These are phyloP conservation scores for Numenius phaeopus DNA, from an alignment of 2,797 vertebrate species.

Conservation along the genomic window DNA sequence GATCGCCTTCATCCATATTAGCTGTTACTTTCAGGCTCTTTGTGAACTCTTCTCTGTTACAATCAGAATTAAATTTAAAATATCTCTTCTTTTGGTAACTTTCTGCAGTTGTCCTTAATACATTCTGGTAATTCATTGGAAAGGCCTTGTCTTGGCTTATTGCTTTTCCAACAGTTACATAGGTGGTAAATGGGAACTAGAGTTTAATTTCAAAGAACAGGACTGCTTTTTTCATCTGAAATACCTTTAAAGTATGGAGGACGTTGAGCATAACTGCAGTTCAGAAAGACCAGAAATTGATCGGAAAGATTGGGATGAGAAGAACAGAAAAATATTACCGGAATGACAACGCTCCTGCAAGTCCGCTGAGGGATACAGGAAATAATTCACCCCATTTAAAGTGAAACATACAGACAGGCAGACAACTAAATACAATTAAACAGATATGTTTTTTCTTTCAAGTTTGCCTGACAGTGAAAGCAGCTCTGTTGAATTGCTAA, in stretches of 20 bases:
- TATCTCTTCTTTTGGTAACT: not conserved
- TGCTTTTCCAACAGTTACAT: not conserved
- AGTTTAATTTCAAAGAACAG: slow-evolving; percentile 4
- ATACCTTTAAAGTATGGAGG: not conserved
- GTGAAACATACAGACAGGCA: slow-evolving; percentile 35
- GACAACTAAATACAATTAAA: slow-evolving; percentile 54
- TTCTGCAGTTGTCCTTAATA: not conserved
- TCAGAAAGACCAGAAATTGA: not conserved
- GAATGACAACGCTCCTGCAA: not conserved
- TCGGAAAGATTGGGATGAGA: not conserved
- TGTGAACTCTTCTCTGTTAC: not conserved
- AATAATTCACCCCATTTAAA: slow-evolving; percentile 50
- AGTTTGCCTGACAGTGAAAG: slow-evolving; percentile 23
- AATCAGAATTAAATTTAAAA: not conserved
- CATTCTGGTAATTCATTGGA: not conserved
- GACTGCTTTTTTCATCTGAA: not conserved
- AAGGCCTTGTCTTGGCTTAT: not conserved
- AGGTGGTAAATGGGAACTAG: not conserved
- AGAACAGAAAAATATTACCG: not conserved
- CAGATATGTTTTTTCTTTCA: not conserved
- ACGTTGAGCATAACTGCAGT: not conserved
- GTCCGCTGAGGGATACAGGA: slow-evolving; percentile 32
- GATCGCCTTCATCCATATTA: not conserved
- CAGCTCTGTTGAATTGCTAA: slow-evolving; percentile 54
- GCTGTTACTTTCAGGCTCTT: not conserved